phyloP scores from a whole-genome alignment of 1,140 invertebrate genomes.

The Rhagoletis pomonella region DNA sequence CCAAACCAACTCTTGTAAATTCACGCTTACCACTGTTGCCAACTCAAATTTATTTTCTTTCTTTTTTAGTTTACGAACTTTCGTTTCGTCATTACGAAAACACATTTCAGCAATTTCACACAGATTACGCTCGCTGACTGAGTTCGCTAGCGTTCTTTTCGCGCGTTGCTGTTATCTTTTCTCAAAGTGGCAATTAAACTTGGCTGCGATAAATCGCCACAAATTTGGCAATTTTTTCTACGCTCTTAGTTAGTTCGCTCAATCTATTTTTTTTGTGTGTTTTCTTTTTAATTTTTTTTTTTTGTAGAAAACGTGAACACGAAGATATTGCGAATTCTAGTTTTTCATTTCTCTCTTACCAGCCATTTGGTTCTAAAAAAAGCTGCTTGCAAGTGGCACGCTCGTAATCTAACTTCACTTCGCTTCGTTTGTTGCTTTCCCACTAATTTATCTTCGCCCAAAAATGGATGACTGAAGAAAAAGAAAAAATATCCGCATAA shows the following conservation, averaged over 20 bases:
- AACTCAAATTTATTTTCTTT: not conserved
- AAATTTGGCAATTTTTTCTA: slow-evolving; percentile 14
- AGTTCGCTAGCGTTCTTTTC: not conserved
- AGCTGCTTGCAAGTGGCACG: not conserved
- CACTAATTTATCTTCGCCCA: slow-evolving; percentile 34
- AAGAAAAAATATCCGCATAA: not conserved
- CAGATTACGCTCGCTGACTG: slow-evolving; percentile 11
- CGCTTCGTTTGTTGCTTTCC: not conserved
- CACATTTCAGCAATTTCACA: slow-evolving; percentile 25
- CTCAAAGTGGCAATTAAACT: slow-evolving; percentile 51
- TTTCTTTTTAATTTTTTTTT: not conserved
- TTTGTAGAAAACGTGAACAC: no score
- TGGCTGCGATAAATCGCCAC: slow-evolving; percentile 33
- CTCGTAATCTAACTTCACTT: not conserved
- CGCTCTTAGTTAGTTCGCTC: not conserved
- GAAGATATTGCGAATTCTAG: no score
- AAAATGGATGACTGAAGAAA: not conserved
- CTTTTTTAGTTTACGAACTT: not conserved
- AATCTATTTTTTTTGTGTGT: not conserved
- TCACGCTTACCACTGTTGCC: no score
- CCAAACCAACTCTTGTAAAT: not conserved
- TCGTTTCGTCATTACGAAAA: not conserved
- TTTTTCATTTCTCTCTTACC: not conserved
- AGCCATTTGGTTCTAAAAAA: not conserved
- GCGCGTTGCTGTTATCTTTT: slow-evolving; percentile 27